Evolutionary conservation across 2,888 invertebrate genomes (phyloP), one percentile per base, ranked within the genome.

Genomic region (Eilema caniola): DNA sequence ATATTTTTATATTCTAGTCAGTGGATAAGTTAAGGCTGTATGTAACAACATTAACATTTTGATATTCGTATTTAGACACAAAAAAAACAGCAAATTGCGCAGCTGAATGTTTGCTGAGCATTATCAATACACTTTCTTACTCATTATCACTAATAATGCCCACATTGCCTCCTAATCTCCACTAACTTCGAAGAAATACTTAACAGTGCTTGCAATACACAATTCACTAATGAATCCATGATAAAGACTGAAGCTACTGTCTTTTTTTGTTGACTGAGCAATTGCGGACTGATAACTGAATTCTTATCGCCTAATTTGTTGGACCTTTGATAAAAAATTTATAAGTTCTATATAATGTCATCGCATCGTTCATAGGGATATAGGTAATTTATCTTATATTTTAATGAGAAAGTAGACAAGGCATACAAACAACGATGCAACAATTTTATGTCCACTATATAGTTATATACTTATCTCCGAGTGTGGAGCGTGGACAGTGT

Each of bases 231-330:
- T 82, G 78, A 72, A 68, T 67, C 11, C 31, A 24, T 60, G 83
- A 85, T 83, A 84, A 83, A 76, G 69, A 67, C 62, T 56, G 73
- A 66, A 70, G 62, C 80, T 78, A 74, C 20, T 79, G 75, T 81
- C 78, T 74, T 64, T 64, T 67, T 69, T 79, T 82, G 80, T 82
- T 85, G 83, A 86, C 86, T 84, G 83, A 70, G 16, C 5, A 78
- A 78, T 86, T 81, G 82, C 80, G 81, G 78, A 83, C 80, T 79
- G 76, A 74, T 69, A 65, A 79, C 75, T 81, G 66, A 78, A 75
- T 67, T 76, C 79, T 83, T 83, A 85, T 83, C 83, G 73, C 70
- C 70, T 79, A 76, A 82, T 84, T 82, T 79, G 77, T 80, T 79
- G 72, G 63, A 73, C 62, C 72, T 63, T 72, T 16, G 25, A 33